Percentiles rank a stretch among this genome's conserved stretches.
These are phyloP conservation scores for Agrypnia vestita DNA, from an alignment of 1,140 invertebrate species.

Conservation along the genomic window DNA sequence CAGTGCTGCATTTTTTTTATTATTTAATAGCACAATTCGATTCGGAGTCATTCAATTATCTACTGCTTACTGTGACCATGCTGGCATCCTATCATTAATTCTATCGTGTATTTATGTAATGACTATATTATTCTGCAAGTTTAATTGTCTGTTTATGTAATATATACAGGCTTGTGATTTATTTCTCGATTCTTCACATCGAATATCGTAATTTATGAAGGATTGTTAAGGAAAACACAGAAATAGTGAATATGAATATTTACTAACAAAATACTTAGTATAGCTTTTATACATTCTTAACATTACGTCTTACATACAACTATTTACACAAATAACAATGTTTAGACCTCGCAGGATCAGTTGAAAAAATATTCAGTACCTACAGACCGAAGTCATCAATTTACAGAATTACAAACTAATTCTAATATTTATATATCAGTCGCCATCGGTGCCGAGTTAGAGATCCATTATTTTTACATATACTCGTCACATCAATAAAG, in stretches of 20 bases:
- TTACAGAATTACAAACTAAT: not conserved
- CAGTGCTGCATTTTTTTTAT: no score
- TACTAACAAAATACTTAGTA: not conserved
- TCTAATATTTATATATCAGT: conserved; percentile 7
- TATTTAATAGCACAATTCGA: no score
- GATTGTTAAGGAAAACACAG: not conserved
- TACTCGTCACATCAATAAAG: not conserved
- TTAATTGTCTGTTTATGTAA: no score
- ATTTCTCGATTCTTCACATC: no score
- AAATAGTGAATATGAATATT: conserved; percentile 12
- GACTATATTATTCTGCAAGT: no score
- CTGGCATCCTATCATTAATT: no score
- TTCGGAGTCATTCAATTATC: no score
- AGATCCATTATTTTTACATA: conserved; percentile 13
- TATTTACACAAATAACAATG: conserved; percentile 5
- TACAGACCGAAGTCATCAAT: not conserved
- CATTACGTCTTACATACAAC: not conserved
- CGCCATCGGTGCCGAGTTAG: conserved; percentile 1
- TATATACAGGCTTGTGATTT: no score
- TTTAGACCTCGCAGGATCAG: not conserved
- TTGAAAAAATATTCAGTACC: not conserved
- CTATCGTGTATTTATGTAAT: no score
- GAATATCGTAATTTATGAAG: not conserved
- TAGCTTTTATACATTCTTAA: not conserved
- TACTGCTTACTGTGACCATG: no score